Evolutionary conservation across 2,113 vertebrate species (phyloP).

Genomic region (Patagioenas fasciata): DNA sequence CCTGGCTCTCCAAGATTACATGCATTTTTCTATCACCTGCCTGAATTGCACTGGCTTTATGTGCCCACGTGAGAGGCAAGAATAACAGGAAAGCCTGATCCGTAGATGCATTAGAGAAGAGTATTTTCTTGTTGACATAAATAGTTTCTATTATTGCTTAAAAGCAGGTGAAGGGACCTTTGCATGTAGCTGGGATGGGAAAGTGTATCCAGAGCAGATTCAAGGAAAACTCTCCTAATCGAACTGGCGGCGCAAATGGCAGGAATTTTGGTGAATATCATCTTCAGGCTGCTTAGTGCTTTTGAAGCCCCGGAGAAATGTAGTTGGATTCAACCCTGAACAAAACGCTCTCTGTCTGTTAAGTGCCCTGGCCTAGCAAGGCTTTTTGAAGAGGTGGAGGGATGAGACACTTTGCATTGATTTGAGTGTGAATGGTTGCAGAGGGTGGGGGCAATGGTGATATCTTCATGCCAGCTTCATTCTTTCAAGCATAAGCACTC

Average conservation of each 20-base stretch:
- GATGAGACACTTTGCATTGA: not conserved
- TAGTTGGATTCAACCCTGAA: not conserved
- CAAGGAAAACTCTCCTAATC: not conserved
- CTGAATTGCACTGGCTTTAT: not conserved
- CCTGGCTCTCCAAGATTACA: not conserved
- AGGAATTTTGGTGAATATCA: not conserved
- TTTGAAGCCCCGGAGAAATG: not conserved
- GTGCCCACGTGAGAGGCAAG: not conserved
- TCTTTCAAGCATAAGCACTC: not conserved
- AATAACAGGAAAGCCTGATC: not conserved
- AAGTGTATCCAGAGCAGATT: not conserved
- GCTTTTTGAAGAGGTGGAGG: not conserved
- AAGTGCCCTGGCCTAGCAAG: not conserved
- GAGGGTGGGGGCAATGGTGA: not conserved
- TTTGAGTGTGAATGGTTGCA: not conserved
- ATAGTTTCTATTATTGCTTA: conserved; percentile 2
- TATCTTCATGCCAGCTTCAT: not conserved
- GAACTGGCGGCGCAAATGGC: not conserved
- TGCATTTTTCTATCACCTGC: not conserved
- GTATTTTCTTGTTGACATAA: not conserved
- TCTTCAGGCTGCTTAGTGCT: not conserved
- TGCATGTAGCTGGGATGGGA: not conserved
- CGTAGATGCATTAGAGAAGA: not conserved
- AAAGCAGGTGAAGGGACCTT: not conserved
- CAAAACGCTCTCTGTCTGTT: not conserved